A percentile compares a stretch with the other conserved stretches of the same genome.
phyloP scores from a whole-genome alignment of 64 coral and sea anemone genomes.

The Stichodactyla mertensii region DNA sequence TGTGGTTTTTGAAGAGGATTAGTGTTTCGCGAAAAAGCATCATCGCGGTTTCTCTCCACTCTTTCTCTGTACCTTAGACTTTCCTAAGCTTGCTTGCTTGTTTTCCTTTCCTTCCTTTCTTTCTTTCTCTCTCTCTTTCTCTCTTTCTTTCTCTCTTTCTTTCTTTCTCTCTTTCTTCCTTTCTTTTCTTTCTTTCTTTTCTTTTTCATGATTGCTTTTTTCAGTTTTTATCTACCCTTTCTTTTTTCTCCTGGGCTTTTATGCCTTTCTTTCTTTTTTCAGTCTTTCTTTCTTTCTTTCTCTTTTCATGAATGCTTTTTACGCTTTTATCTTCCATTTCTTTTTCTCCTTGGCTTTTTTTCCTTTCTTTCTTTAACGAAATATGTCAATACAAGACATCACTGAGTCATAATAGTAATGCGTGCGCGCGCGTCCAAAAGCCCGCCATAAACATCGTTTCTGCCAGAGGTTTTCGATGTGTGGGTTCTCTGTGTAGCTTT shows the following conservation, averaged over 20 bases:
- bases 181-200: too few species aligned
- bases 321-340: background rate
- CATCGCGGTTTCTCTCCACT: background rate
- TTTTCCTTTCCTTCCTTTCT: background rate
- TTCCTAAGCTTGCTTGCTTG: background rate
- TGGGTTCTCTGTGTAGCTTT: background rate
- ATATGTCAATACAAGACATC: background rate
- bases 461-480: background rate
- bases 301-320: background rate
- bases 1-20: background rate
- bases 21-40: background rate
- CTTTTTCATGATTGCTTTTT: too few species aligned
- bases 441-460: background rate
- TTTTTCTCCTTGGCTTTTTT: background rate
- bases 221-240: background rate
- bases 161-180: too few species aligned
- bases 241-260: background rate
- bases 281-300: background rate
- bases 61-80: background rate
- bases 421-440: background rate
- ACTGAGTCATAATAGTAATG: background rate
- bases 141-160: too few species aligned
- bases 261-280: too few species aligned
- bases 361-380: background rate
- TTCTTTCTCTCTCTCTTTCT: background rate